Base-by-base conservation (phyloP, 2,113 vertebrate species). In the Sinocyclocheilus anshuiensis region DNA sequence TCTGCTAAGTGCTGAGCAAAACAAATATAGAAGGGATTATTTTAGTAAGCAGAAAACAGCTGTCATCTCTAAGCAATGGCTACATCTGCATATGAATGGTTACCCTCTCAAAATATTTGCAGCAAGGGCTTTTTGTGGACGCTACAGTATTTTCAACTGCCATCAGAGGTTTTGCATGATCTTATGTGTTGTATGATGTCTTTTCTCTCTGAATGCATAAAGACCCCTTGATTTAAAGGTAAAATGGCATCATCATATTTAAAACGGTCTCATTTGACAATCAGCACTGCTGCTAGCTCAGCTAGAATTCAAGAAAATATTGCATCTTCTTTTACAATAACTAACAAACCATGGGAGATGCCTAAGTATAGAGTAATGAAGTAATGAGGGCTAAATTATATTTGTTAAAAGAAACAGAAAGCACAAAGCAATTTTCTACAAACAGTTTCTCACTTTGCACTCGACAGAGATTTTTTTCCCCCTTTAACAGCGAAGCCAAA, bases 1-100 rank as follows among this genome's bases (percentile, higher is more conserved):
- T 42, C 29, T 24, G 69, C 81, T 74, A 83, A 83, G 81, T 74
- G 81, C 67, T 42, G 33, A 39, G 69, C 48, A 74, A 74, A 39
- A 55, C 26, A 83, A n/a, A 84, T 72, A 57, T 57, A 59, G 69
- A 74, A 59, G 33, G 50, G 67, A 83, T 84, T 74, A 74, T 59
- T 84, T 72, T 75, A 74, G 82, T 69, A 24, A 84, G 65, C 61
- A 50, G 45, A 71, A 82, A 50, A n/a, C 45, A 53, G 65, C 65
- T 74, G 82, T 74, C 82, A 84, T 84, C 50, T 55, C 45, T 53
- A 71, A 55, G 81, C 45, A 83, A 83, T 71, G 65, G 18, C 48
- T 65, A n/a, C 39, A 76, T 82, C 22, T 81, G 42, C 61, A 65
- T 82, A 77, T 65, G 69, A n/a, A 63, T 71, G 42, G 63, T 55